A percentile compares a stretch with the other conserved stretches of the same genome.
Conservation (phyloP, 1,140 invertebrate species). For the Himalopsyche phryganea region DNA sequence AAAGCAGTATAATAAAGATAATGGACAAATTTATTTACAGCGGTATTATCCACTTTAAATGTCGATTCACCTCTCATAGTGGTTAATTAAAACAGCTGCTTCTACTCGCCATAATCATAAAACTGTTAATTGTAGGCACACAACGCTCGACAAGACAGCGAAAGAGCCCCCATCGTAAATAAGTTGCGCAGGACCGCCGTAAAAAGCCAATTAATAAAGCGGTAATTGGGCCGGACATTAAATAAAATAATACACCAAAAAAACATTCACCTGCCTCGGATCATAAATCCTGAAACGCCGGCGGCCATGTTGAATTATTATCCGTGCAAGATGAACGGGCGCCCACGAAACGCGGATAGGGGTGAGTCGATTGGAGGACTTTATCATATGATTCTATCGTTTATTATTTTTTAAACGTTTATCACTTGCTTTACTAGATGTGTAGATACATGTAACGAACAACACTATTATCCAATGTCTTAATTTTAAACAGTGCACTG, state of each 20-base stretch:
- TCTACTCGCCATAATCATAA: too few species aligned
- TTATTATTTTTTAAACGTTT: too few species aligned
- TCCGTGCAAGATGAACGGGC: too few species aligned
- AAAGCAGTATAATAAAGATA: too few species aligned
- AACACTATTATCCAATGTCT: too few species aligned
- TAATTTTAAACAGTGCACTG: too few species aligned
- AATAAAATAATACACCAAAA: slow-evolving; percentile 18
- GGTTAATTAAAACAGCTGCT: neutral
- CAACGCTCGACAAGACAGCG: neutral
- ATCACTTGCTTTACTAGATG: too few species aligned
- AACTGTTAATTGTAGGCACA: neutral
- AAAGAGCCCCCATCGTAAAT: neutral
- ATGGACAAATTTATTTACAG: slow-evolving; percentile 3
- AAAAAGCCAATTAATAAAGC: slow-evolving; percentile 30
- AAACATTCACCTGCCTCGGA: slow-evolving; percentile 19
- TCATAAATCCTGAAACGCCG: slow-evolving; percentile 22
- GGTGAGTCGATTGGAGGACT: too few species aligned
- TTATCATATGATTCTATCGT: too few species aligned
- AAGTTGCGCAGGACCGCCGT: neutral
- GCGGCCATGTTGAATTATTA: neutral
- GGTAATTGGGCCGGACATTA: slow-evolving; percentile 24
- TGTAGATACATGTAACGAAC: too few species aligned
- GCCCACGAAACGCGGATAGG: too few species aligned
- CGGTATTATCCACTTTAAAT: neutral
- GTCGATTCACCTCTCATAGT: neutral